Conservation (phyloP, 2,888 invertebrate species). For the Drosophila melanocephala region DNA sequence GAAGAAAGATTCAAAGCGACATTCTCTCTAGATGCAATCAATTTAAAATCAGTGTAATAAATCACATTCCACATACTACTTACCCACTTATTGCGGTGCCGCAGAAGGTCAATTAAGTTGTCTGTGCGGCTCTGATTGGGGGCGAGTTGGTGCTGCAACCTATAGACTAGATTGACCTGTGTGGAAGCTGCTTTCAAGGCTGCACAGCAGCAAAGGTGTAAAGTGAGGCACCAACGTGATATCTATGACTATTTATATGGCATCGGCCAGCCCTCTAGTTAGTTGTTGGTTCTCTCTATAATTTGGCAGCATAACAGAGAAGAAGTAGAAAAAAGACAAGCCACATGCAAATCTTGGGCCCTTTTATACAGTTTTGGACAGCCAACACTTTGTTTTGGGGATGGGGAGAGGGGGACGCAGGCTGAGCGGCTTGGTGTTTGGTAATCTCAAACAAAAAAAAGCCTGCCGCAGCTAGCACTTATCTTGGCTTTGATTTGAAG, state of each 20-base stretch:
- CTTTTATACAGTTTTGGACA: slow-evolving; percentile 52
- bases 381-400: slow-evolving; percentile 53
- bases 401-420: neutral
- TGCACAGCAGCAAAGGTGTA: slow-evolving; percentile 38
- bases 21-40: neutral
- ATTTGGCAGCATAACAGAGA: slow-evolving; percentile 51
- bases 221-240: slow-evolving; percentile 23
- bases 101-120: slow-evolving; percentile 54
- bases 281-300: slow-evolving; percentile 40
- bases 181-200: slow-evolving; percentile 61
- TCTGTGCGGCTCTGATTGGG: slow-evolving; percentile 45
- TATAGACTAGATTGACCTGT: slow-evolving; percentile 28
- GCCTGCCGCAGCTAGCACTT: slow-evolving; percentile 74
- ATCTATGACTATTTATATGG: slow-evolving; percentile 64
- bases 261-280: slow-evolving; percentile 21
- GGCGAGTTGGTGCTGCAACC: slow-evolving; percentile 10
- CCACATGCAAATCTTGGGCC: slow-evolving; percentile 57
- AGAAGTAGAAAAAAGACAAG: slow-evolving; percentile 2
- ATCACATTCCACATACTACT: slow-evolving; percentile 38
- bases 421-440: slow-evolving; percentile 5
- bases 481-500: slow-evolving; percentile 83
- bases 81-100: slow-evolving; percentile 1
- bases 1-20: neutral
- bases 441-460: slow-evolving; percentile 19
- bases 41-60: neutral